Conservation (phyloP, 2,113 vertebrate species). For the Bos taurus region DNA sequence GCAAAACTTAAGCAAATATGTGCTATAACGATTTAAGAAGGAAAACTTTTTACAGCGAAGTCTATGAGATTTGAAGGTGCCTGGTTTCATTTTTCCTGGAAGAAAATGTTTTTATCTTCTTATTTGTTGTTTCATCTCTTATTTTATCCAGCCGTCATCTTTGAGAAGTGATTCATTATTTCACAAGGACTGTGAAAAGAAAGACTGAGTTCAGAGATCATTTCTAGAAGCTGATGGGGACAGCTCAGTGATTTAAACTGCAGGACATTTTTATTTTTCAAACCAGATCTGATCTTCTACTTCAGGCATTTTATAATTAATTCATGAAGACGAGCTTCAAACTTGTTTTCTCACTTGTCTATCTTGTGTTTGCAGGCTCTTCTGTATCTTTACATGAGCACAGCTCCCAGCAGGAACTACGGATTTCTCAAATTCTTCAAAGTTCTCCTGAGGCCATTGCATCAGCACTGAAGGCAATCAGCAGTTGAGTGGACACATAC, state of each 20-base stretch:
- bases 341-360: not conserved
- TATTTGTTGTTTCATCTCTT: slow-evolving; percentile 5
- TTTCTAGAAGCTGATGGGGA: not conserved
- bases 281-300: not conserved
- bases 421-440: not conserved
- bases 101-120: not conserved
- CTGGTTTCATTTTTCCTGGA: not conserved
- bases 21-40: not conserved
- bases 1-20: not conserved
- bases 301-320: slow-evolving; percentile 40
- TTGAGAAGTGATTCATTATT: slow-evolving; percentile 14
- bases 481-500: not conserved
- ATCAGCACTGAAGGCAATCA: not conserved
- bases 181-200: not conserved
- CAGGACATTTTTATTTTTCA: slow-evolving; percentile 8
- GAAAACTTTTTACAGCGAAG: not conserved
- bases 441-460: not conserved
- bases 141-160: not conserved
- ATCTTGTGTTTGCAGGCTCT: not conserved
- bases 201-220: not conserved
- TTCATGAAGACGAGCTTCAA: not conserved
- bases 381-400: not conserved
- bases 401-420: not conserved
- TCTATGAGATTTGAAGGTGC: not conserved
- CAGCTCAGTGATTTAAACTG: not conserved